Conservation (phyloP, 2,113 vertebrate genomes). For the Mixornis gularis region DNA sequence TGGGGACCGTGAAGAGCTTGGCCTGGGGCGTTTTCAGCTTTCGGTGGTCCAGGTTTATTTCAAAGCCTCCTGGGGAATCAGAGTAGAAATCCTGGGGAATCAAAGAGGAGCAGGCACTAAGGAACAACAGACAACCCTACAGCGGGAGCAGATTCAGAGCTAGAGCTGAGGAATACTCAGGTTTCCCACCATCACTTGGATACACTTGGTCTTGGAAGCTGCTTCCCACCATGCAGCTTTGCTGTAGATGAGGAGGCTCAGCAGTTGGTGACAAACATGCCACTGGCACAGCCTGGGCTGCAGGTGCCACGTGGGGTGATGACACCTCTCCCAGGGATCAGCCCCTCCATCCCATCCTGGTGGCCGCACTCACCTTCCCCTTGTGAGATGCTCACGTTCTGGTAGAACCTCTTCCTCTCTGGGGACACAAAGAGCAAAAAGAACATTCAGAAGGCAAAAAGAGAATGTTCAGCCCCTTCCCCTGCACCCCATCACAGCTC, state of each 20-base stretch:
- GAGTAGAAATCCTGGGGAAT: constrained; percentile 60
- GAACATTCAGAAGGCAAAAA: neutral
- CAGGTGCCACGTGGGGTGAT: fast-evolving
- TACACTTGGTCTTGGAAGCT: neutral
- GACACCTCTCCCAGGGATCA: neutral
- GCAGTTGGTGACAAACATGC: neutral
- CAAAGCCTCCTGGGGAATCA: constrained; percentile 82
- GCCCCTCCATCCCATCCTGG: fast-evolving
- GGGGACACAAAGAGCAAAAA: neutral
- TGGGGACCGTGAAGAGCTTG: constrained; percentile 89
- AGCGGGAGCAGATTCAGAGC: neutral
- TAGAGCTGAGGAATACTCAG: neutral
- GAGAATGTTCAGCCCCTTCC: neutral
- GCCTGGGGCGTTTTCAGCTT: constrained; percentile 94
- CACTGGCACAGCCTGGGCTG: neutral
- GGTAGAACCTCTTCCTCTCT: constrained; percentile 92
- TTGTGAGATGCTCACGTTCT: constrained; percentile 90
- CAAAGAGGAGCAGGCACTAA: constrained; percentile 48
- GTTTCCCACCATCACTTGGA: neutral
- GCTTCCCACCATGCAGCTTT: neutral
- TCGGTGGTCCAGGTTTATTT: constrained; percentile 89
- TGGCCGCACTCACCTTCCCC: constrained; percentile 78
- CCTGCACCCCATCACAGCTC: neutral
- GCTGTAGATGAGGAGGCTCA: neutral
- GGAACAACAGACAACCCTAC: constrained; percentile 38